These are phyloP conservation scores for Zele albiditarsus DNA, from an alignment of 2,888 invertebrate genomes.

Conservation along the genomic window DNA sequence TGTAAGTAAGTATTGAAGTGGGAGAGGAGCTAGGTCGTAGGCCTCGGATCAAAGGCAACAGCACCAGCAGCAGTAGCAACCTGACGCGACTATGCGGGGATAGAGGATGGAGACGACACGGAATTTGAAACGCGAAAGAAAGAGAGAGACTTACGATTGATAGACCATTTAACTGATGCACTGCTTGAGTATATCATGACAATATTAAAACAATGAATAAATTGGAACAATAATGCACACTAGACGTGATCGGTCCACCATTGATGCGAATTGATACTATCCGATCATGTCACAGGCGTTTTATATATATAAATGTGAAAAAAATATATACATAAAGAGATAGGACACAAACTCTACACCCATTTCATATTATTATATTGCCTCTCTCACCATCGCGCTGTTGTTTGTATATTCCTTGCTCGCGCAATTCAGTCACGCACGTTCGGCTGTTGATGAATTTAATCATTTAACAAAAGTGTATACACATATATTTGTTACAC, in stretches of 20 bases:
- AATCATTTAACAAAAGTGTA: neutral
- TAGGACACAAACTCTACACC: neutral
- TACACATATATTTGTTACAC: neutral
- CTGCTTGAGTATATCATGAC: neutral
- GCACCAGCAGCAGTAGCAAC: conserved; percentile 24
- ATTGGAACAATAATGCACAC: conserved; percentile 2
- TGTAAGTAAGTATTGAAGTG: conserved; percentile 33
- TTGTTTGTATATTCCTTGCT: conserved; percentile 7
- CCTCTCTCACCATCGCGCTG: conserved; percentile 20
- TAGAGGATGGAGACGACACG: conserved; percentile 4
- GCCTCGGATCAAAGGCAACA: conserved; percentile 53
- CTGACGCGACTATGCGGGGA: conserved; percentile 36
- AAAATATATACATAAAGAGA: neutral
- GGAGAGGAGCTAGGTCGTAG: conserved; percentile 52
- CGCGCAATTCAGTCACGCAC: conserved; percentile 13
- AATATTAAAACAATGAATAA: neutral
- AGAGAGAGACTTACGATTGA: neutral
- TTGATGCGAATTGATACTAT: conserved; percentile 35
- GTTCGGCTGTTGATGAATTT: conserved; percentile 1
- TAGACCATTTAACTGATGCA: neutral
- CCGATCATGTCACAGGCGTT: conserved; percentile 37
- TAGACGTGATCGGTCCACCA: conserved; percentile 38
- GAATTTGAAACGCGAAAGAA: neutral
- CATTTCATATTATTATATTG: conserved; percentile 6
- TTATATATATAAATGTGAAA: neutral